These are phyloP conservation scores for Drepana arcuata DNA, from an alignment of 1,140 invertebrate genomes.

Conservation along the genomic window DNA sequence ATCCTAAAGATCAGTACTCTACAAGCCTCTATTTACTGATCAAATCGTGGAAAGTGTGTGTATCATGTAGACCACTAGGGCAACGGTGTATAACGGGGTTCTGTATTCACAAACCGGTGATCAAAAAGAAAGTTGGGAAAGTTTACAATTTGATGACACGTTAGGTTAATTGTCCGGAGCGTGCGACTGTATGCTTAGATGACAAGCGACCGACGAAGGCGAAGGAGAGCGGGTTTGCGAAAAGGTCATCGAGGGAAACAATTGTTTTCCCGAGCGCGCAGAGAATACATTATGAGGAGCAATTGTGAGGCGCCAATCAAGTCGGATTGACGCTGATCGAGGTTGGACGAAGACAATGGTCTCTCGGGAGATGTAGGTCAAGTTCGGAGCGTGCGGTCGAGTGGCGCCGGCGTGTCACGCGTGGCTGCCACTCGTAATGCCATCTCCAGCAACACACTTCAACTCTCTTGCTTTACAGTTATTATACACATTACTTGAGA, in stretches of 20 bases:
- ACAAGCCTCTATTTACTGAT: too few relatives aligned
- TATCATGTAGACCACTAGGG: slow-evolving; percentile 39
- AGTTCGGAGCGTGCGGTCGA: slow-evolving; percentile 41
- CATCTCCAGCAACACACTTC: slow-evolving; percentile 5
- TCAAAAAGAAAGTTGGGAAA: slow-evolving; percentile 59
- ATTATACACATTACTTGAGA: too few relatives aligned
- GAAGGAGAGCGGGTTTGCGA: slow-evolving; percentile 4
- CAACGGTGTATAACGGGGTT: slow-evolving; percentile 45
- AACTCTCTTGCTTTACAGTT: neutral
- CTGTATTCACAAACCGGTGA: slow-evolving; percentile 25
- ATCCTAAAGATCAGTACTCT: too few relatives aligned
- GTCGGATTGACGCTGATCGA: slow-evolving; percentile 26
- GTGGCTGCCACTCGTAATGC: slow-evolving; percentile 22
- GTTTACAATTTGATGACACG: slow-evolving; percentile 36
- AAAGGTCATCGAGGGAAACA: slow-evolving; percentile 9
- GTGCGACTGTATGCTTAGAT: slow-evolving; percentile 1
- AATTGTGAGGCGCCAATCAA: slow-evolving; percentile 13
- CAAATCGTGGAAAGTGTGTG: slow-evolving; percentile 36
- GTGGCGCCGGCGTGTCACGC: slow-evolving; percentile 2
- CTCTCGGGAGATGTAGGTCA: slow-evolving; percentile 54
- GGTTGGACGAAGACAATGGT: slow-evolving; percentile 46
- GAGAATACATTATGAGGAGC: slow-evolving; percentile 24
- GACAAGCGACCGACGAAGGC: neutral
- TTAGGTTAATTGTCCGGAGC: slow-evolving; percentile 13
- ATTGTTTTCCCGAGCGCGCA: slow-evolving; percentile 7